Conservation (phyloP, 2,113 vertebrate genomes). For the Macrotis lagotis region DNA sequence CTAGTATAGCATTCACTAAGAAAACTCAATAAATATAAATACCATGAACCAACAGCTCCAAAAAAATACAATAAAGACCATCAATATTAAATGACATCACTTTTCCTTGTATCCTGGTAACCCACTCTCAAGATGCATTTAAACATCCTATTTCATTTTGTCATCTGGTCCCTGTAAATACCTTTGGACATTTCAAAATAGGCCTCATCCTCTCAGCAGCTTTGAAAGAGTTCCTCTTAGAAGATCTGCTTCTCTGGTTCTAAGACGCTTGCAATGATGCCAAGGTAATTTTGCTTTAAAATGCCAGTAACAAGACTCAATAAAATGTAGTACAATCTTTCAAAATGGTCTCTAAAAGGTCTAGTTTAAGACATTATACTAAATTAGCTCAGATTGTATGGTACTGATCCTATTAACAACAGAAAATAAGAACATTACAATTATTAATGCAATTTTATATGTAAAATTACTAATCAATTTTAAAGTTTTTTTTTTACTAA, state of each 20-base stretch:
- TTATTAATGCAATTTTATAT: neutral
- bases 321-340: neutral
- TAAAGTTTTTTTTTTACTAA: neutral
- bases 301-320: neutral
- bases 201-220: neutral
- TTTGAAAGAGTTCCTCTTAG: neutral
- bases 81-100: neutral
- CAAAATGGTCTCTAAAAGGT: neutral
- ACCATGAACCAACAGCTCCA: neutral
- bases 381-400: neutral
- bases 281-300: neutral
- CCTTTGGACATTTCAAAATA: neutral
- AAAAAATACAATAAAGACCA: neutral
- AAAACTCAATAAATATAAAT: neutral
- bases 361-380: neutral
- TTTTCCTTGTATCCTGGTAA: neutral
- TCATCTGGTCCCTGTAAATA: neutral
- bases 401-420: neutral
- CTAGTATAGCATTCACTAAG: neutral
- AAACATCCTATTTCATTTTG: neutral
- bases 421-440: neutral
- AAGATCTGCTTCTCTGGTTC: neutral
- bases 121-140: neutral
- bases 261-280: neutral
- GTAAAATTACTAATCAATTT: neutral